A percentile compares a stretch with the other conserved stretches of the same genome.
Conservation (phyloP, 1,140 invertebrate species). For the Bombyx mandarina region DNA sequence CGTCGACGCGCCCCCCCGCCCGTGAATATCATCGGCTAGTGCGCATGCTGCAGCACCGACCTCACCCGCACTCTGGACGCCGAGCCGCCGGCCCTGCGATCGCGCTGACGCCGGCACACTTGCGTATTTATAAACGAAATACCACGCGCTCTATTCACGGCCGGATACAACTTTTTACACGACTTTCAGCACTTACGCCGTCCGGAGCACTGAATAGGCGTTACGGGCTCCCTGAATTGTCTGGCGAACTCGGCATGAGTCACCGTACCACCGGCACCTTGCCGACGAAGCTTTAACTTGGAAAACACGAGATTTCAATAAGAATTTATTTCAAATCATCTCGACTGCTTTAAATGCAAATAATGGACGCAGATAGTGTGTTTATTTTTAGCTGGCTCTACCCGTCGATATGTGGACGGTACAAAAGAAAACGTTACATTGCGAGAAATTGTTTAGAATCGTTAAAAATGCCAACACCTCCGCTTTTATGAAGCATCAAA, state of each 20-base stretch:
- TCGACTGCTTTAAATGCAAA: slow-evolving; percentile 27
- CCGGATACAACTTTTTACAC: slow-evolving; percentile 69
- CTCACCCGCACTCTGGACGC: slow-evolving; percentile 14
- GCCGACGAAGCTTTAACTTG: slow-evolving; percentile 27
- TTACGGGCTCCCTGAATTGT: slow-evolving; percentile 37
- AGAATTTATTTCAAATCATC: slow-evolving; percentile 26
- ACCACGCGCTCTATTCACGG: slow-evolving; percentile 48
- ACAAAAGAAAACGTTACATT: slow-evolving; percentile 11
- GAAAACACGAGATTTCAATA: slow-evolving; percentile 47
- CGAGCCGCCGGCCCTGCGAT: slow-evolving; percentile 6
- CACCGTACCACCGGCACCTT: slow-evolving; percentile 28
- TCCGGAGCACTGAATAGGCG: slow-evolving; percentile 59
- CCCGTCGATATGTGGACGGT: slow-evolving; percentile 21
- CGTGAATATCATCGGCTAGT: slow-evolving; percentile 55
- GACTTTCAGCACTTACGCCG: slow-evolving; percentile 67
- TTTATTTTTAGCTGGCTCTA: slow-evolving; percentile 23
- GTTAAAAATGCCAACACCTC: slow-evolving; percentile 2
- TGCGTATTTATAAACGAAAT: slow-evolving; percentile 67
- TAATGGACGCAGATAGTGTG: slow-evolving; percentile 24
- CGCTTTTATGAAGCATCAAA: slow-evolving; percentile 6
- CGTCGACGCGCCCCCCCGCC: slow-evolving; percentile 56
- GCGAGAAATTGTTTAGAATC: slow-evolving; percentile 3
- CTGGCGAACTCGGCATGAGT: slow-evolving; percentile 47
- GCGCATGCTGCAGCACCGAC: slow-evolving; percentile 24
- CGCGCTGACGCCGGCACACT: slow-evolving; percentile 14